Evolutionary conservation across 2,888 invertebrate species (phyloP).

Genomic region (Agapostemon virescens): DNA sequence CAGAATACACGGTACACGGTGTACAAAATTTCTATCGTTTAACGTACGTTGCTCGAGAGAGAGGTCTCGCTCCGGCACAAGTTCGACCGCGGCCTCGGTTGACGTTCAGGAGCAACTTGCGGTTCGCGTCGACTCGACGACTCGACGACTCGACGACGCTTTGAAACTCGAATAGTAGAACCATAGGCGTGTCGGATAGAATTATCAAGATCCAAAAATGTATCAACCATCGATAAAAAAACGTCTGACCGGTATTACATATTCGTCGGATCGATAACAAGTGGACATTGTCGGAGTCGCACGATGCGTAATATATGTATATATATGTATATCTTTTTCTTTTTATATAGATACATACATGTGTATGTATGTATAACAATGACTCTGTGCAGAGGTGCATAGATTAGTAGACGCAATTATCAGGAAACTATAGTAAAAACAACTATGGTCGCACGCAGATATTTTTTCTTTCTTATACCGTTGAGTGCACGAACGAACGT

Average conservation of each 20-base stretch:
- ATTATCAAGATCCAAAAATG: conserved; percentile 16
- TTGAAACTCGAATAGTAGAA: background rate
- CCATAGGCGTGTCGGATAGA: conserved; percentile 1
- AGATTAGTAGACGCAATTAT: background rate
- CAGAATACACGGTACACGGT: background rate
- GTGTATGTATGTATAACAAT: background rate
- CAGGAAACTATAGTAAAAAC: background rate
- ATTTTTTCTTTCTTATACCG: background rate
- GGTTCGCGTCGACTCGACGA: background rate
- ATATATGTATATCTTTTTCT: too few relatives aligned
- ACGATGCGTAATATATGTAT: background rate
- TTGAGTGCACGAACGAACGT: background rate
- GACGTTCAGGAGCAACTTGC: background rate
- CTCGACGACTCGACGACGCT: conserved; percentile 1
- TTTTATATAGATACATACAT: background rate
- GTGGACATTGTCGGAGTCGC: conserved; percentile 9
- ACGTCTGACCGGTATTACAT: conserved; percentile 21
- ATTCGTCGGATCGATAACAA: conserved; percentile 30
- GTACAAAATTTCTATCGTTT: background rate
- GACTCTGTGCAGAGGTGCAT: conserved; percentile 4
- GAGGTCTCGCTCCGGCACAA: background rate
- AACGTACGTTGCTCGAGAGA: background rate
- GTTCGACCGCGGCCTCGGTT: conserved; percentile 6
- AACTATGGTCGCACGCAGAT: background rate
- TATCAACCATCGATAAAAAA: conserved; percentile 40